A percentile compares a stretch with the other conserved stretches of the same genome.
These are phyloP conservation scores for Mylabris sibirica DNA, from an alignment of 2,888 invertebrate species.

Conservation along the genomic window DNA sequence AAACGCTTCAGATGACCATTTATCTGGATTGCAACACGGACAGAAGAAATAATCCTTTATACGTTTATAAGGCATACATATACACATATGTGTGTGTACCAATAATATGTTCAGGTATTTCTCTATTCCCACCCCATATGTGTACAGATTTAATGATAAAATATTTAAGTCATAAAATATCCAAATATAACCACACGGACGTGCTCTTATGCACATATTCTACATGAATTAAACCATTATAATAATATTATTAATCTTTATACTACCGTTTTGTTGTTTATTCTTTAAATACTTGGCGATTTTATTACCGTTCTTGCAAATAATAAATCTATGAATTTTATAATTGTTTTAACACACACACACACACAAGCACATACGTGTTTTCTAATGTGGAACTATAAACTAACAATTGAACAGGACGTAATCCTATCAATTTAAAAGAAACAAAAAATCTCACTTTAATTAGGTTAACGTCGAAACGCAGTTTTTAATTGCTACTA, in stretches of 20 bases:
- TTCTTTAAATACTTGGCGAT: conserved; percentile 40
- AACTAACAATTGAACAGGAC: background rate
- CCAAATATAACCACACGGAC: conserved; percentile 44
- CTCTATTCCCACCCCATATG: background rate
- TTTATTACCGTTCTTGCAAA: conserved; percentile 42
- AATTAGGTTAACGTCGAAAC: background rate
- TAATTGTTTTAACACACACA: conserved; percentile 43
- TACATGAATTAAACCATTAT: conserved; percentile 44
- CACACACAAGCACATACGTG: too few relatives aligned
- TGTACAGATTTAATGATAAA: conserved; percentile 30
- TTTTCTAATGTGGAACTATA: conserved; percentile 18
- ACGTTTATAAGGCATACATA: background rate
- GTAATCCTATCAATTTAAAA: background rate
- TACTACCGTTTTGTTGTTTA: conserved; percentile 42
- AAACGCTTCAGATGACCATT: background rate
- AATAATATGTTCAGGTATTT: background rate
- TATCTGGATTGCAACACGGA: background rate
- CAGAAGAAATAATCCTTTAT: conserved; percentile 9
- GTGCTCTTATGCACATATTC: conserved; percentile 43
- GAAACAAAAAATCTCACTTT: background rate
- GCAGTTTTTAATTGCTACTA: background rate
- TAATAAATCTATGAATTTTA: conserved; percentile 47
- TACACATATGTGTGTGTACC: background rate
- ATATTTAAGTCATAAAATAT: conserved; percentile 41
- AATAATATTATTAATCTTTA: conserved; percentile 44